Evolutionary conservation across 1,140 invertebrate species (phyloP).

Genomic region (Tetragonula clypearis): DNA sequence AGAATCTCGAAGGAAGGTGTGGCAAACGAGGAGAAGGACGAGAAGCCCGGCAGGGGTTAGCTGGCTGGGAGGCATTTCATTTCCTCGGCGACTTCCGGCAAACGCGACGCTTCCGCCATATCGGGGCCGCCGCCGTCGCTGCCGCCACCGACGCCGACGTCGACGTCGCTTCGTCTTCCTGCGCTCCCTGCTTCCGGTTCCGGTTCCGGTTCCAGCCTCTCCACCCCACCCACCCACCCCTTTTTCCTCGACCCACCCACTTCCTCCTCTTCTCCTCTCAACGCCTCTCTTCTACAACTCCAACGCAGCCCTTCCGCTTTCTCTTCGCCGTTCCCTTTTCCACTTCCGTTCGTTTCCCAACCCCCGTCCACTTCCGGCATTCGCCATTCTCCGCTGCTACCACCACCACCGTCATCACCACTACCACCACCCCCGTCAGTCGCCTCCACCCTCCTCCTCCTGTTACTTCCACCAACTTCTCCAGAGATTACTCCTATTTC

Average conservation of each 20-base stretch:
- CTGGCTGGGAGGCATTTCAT: conserved; percentile 77
- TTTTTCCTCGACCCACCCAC: conserved; percentile 63
- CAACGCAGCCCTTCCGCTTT: conserved; percentile 62
- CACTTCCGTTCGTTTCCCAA: conserved; percentile 58
- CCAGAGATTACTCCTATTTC: conserved; percentile 45
- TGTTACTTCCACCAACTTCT: conserved; percentile 28
- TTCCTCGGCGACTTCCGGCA: conserved; percentile 81
- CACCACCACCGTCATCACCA: background rate
- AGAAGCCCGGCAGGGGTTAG: conserved; percentile 51
- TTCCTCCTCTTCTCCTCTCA: conserved; percentile 66
- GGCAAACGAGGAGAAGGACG: conserved; percentile 34
- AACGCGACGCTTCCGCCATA: conserved; percentile 81
- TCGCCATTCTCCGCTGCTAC: conserved; percentile 4
- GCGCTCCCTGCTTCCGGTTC: conserved; percentile 59
- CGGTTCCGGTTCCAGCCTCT: conserved; percentile 37
- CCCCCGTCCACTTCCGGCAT: conserved; percentile 37
- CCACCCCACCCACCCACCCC: no score
- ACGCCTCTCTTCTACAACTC: conserved; percentile 60
- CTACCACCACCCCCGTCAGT: background rate
- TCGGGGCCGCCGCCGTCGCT: conserved; percentile 73
- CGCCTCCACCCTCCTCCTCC: background rate
- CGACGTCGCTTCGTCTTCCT: conserved; percentile 66
- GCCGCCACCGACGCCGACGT: conserved; percentile 56
- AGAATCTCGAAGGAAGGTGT: conserved; percentile 48
- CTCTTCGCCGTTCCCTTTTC: conserved; percentile 64